Base-by-base conservation (phyloP, 2,888 invertebrate species). In the Drosophila antonietae region DNA sequence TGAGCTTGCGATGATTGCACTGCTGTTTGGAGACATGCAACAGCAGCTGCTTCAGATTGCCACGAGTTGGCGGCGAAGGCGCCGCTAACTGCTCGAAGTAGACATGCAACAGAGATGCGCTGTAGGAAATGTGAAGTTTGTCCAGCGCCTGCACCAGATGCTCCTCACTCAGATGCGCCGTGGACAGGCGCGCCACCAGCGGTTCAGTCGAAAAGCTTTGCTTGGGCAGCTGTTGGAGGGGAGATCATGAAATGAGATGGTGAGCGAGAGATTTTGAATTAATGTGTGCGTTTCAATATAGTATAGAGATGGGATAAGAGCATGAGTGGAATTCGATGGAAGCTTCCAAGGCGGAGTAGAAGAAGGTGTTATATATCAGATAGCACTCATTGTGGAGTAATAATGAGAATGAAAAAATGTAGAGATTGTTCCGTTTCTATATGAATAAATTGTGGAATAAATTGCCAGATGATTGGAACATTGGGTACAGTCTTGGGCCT, bases 121-220 rank as follows among this genome's bases (percentile, higher is more conserved):
- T 91, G 70, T 91, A 92, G 68, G 88, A 62, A 68, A 92, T 82
- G 70, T 92, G 84, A 69, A 93, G 85, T 77, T 90, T 91, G 67
- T 92, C 92, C 83, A 93, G 88, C 79, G 93, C 92, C 89, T 92
- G 91, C 87, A 91, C 89, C 81, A 93, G 84, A 63, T 88, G 88
- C 68, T 90, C 87, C 78, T 92, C 92, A 69, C 90, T 91, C 67
- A 90, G 81, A 75, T 92, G 90, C 44, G 88, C 72, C 55, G 90
- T 92, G 67, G 90, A 86, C 75, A 93, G 83, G 44, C 88, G 91
- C 31, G 84, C 84, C 76, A 86, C 91, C 35, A 87, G 83, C 70
- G 90, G 88, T 68, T 90, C 89, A 75, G 90, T 87, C 76, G 84
- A 79, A 71, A 87, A 83, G 71, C 80, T 83, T 76, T 78, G 77